Conservation (phyloP, 2,113 vertebrate species). For the Bujurquina vittata region DNA sequence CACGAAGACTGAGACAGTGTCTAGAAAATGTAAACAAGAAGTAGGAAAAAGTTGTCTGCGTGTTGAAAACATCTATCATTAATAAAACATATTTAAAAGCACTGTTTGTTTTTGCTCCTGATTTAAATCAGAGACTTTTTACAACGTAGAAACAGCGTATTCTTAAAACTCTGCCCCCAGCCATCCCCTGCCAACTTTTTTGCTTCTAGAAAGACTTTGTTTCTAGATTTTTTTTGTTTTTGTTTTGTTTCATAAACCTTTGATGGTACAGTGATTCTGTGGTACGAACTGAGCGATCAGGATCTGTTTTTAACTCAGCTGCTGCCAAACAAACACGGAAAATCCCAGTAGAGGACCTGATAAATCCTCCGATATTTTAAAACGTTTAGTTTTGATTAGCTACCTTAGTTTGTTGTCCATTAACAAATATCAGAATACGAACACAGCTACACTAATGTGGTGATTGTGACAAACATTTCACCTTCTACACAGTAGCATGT, state of each 20-base stretch:
- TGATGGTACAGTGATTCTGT: background rate
- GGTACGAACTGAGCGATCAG: background rate
- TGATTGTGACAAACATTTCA: background rate
- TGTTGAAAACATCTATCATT: too few species aligned
- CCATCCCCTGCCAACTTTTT: fast-evolving
- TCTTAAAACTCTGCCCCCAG: background rate
- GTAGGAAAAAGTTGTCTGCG: too few species aligned
- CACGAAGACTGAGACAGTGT: too few species aligned
- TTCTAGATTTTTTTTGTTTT: fast-evolving
- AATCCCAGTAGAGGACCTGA: background rate
- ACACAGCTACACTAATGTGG: background rate
- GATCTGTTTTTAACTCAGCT: background rate
- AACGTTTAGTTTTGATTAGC: background rate
- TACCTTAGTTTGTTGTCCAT: background rate
- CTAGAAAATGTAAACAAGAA: too few species aligned
- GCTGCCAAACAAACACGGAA: too few species aligned
- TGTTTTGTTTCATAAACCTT: background rate
- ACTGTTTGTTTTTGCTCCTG: background rate
- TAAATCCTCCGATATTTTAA: background rate
- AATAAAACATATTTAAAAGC: background rate
- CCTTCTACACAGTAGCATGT: background rate
- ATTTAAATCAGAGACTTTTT: background rate
- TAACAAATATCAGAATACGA: background rate
- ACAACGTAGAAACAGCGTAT: background rate
- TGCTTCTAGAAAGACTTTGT: background rate